These are phyloP conservation scores for Lepus oiostolus DNA, from an alignment of 2,797 vertebrate genomes.

Conservation along the genomic window DNA sequence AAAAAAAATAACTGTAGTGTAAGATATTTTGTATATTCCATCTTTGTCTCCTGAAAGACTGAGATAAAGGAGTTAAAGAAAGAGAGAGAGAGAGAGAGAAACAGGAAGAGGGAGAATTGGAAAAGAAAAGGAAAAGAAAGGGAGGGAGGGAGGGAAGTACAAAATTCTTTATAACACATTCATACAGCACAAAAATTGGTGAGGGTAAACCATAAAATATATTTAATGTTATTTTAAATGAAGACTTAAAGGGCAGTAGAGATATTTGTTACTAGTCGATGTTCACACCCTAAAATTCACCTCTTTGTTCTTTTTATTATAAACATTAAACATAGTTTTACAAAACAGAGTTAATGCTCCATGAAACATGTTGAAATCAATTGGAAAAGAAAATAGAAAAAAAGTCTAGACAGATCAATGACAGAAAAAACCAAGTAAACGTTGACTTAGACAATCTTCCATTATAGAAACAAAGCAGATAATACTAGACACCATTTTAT, in stretches of 20 bases:
- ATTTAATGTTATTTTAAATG: constrained; percentile 1
- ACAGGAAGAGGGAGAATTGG: not conserved
- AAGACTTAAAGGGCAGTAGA: not conserved
- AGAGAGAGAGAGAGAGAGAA: not conserved
- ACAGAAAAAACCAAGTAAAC: not conserved
- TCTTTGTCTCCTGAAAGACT: not conserved
- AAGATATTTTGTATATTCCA: not conserved
- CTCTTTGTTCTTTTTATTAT: not conserved
- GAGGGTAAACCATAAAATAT: not conserved
- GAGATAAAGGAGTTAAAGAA: not conserved
- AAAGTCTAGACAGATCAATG: not conserved
- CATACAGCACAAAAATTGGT: not conserved
- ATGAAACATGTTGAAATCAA: not conserved
- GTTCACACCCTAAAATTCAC: not conserved
- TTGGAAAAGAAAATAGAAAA: not conserved
- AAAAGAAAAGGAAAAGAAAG: too few relatives aligned
- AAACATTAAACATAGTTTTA: not conserved
- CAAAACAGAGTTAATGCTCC: not conserved
- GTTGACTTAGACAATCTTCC: not conserved
- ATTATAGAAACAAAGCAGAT: not conserved
- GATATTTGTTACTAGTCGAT: not conserved
- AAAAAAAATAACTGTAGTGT: not conserved
- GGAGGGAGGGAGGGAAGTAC: not conserved
- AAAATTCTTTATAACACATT: not conserved
- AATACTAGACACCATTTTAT: not conserved